phyloP scores from a whole-genome alignment of 2,797 vertebrate genomes.

The Sternotherus odoratus region DNA sequence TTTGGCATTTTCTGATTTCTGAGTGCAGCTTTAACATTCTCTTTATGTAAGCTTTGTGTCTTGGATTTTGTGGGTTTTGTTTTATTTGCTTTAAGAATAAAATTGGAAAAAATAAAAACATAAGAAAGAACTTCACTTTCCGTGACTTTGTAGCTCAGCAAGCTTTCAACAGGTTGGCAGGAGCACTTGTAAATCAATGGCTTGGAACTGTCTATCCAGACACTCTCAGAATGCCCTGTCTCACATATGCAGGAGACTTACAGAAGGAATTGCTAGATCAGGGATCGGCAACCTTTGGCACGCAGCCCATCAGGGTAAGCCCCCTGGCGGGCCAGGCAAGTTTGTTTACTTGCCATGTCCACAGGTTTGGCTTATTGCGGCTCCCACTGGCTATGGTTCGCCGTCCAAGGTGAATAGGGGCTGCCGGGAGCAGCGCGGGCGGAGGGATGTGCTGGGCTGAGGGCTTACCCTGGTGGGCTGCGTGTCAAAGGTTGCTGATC shows the following conservation, averaged over 20 bases:
- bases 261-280: background rate
- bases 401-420: too few relatives aligned
- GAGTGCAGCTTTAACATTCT: background rate
- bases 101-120: background rate
- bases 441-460: too few relatives aligned
- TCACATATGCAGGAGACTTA: background rate
- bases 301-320: too few relatives aligned
- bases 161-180: background rate
- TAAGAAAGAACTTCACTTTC: background rate
- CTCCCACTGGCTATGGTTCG: too few relatives aligned
- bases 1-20: background rate
- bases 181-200: fast-evolving
- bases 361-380: too few relatives aligned
- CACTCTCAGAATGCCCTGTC: background rate
- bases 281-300: too few relatives aligned
- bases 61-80: background rate
- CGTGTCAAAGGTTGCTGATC: too few relatives aligned
- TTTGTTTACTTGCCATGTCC: too few relatives aligned
- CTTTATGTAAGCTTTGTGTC: background rate
- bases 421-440: too few relatives aligned
- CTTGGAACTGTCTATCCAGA: background rate
- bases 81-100: background rate
- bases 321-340: too few relatives aligned
- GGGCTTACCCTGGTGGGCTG: too few relatives aligned
- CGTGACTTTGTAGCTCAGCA: background rate